phyloP scores from a whole-genome alignment of 64 coral and sea anemone genomes.

The Orbicella faveolata region DNA sequence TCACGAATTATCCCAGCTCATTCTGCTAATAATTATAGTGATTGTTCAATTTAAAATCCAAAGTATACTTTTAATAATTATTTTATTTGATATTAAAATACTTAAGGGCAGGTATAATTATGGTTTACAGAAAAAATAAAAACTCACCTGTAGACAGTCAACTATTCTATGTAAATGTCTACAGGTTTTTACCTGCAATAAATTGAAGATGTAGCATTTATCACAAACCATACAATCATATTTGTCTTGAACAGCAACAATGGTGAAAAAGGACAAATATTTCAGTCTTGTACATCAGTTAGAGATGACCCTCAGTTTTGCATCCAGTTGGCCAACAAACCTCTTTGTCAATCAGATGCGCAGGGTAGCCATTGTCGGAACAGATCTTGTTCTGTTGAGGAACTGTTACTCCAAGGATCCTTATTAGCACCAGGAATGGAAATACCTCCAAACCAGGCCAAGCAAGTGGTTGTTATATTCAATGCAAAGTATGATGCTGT shows the following conservation, averaged over 20 bases:
- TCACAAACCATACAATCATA: not conserved
- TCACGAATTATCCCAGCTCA: no score
- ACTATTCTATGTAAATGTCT: no score
- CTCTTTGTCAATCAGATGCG: not conserved
- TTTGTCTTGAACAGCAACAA: slow-evolving; percentile 24
- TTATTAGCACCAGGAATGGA: slow-evolving; percentile 41
- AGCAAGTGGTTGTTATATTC: slow-evolving; percentile 1
- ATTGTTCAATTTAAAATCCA: no score
- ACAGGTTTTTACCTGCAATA: no score
- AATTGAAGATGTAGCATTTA: not conserved
- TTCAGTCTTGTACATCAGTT: slow-evolving; percentile 36
- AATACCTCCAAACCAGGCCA: slow-evolving; percentile 34
- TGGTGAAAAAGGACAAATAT: slow-evolving; percentile 27
- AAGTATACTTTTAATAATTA: no score
- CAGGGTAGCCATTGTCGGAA: not conserved
- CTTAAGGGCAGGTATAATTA: no score
- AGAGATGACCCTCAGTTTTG: slow-evolving; percentile 51
- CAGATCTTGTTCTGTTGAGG: not conserved
- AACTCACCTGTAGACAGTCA: no score
- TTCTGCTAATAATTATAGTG: no score
- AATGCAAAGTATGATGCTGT: slow-evolving; percentile 41
- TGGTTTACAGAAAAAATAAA: no score
- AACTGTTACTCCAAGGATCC: slow-evolving; percentile 7
- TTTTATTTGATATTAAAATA: no score
- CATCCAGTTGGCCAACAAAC: not conserved